These are phyloP conservation scores for Sisor rabdophorus DNA, from an alignment of 2,113 vertebrate species.

Conservation along the genomic window DNA sequence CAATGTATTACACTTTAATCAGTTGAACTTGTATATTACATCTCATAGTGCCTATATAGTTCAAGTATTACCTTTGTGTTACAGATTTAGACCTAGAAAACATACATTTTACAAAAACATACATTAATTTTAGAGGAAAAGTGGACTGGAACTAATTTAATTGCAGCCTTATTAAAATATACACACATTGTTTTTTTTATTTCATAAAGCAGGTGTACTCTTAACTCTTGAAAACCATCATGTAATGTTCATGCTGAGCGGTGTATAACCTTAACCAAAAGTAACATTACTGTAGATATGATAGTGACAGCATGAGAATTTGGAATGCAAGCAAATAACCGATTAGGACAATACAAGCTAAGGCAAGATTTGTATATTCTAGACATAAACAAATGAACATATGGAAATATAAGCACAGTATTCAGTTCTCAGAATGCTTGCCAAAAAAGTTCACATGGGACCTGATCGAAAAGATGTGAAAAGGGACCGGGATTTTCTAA, in stretches of 20 bases:
- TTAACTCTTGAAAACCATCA: not conserved
- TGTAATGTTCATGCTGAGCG: not conserved
- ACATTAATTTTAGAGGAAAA: not conserved
- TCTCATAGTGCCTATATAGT: not conserved
- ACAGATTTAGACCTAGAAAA: not conserved
- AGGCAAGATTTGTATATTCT: not conserved
- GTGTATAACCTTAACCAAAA: not conserved
- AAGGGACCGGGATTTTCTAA: not conserved
- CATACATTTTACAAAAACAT: not conserved
- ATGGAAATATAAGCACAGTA: not conserved
- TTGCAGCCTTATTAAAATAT: slow-evolving; percentile 4
- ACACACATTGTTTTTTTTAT: not conserved
- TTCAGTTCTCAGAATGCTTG: not conserved
- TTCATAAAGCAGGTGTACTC: not conserved
- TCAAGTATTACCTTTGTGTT: not conserved
- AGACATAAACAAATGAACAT: not conserved
- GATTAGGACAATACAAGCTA: not conserved
- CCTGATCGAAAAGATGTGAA: not conserved
- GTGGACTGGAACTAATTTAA: slow-evolving; percentile 18
- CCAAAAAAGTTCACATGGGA: not conserved
- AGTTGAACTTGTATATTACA: slow-evolving; percentile 5
- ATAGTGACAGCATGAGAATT: not conserved
- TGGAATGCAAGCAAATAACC: not conserved
- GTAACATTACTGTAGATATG: not conserved
- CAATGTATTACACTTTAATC: slow-evolving; percentile 22